These are phyloP conservation scores for Eupeodes luniger DNA, from an alignment of 2,888 invertebrate genomes.

Conservation along the genomic window DNA sequence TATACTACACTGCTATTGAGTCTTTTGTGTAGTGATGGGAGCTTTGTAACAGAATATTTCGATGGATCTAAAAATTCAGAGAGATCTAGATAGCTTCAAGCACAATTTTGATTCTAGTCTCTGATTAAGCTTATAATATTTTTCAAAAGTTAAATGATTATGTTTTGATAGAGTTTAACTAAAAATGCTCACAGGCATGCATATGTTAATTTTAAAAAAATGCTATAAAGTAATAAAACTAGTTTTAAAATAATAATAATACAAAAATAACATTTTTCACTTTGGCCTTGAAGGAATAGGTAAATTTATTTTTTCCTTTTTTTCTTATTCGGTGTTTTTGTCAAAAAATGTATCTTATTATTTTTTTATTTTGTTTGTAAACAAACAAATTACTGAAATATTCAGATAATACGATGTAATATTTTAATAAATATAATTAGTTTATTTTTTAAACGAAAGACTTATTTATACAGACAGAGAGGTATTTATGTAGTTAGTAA, in stretches of 20 bases:
- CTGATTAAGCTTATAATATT: background rate
- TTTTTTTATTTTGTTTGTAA: conserved; percentile 21
- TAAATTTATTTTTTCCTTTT: conserved; percentile 25
- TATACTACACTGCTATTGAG: background rate
- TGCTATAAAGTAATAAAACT: conserved; percentile 20
- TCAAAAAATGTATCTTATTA: background rate
- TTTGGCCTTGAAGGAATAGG: conserved; percentile 43
- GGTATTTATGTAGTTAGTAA: background rate
- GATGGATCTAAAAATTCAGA: background rate
- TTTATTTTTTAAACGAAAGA: background rate
- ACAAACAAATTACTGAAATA: conserved; percentile 25
- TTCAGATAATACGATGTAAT: background rate
- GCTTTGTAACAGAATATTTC: background rate
- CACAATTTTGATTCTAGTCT: background rate
- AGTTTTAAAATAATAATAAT: background rate
- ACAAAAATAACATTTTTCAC: background rate
- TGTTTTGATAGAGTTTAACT: background rate
- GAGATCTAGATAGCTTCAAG: background rate
- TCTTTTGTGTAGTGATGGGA: background rate
- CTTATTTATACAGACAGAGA: background rate
- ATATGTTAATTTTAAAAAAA: conserved; percentile 5
- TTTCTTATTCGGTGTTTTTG: background rate
- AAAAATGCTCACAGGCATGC: background rate
- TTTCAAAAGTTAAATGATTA: background rate
- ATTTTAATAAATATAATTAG: background rate